These are phyloP conservation scores for Acipenser ruthenus DNA, from an alignment of 2,797 vertebrate genomes.

Conservation along the genomic window DNA sequence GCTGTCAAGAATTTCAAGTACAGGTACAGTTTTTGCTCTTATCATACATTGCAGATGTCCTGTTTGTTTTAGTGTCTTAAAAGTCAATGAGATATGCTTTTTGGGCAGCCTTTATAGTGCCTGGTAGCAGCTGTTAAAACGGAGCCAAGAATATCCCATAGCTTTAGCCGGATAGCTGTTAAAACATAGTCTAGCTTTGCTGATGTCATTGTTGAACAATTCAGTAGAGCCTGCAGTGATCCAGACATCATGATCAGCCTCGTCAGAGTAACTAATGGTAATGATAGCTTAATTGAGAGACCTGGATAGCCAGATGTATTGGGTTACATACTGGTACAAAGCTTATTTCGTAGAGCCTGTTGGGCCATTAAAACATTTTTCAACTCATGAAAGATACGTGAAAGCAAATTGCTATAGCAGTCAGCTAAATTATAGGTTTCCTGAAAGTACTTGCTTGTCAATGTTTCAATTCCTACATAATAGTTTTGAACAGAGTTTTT, in stretches of 20 bases:
- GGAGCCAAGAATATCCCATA: conserved; percentile 34
- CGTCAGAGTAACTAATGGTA: conserved; percentile 27
- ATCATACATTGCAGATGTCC: no score
- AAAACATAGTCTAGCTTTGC: conserved; percentile 28
- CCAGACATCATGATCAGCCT: conserved; percentile 16
- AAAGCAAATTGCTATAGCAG: neutral
- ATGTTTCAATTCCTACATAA: no score
- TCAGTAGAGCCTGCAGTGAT: conserved; percentile 25
- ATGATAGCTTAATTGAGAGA: conserved; percentile 48
- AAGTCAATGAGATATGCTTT: no score
- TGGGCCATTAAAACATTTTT: conserved; percentile 24
- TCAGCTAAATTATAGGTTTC: neutral
- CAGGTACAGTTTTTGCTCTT: no score
- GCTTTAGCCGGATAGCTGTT: conserved; percentile 28
- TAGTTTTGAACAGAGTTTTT: no score
- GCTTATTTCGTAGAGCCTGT: conserved; percentile 43
- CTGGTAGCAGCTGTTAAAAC: conserved; percentile 30
- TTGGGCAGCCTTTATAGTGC: no score
- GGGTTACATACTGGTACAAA: conserved; percentile 50
- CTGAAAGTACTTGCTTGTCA: no score
- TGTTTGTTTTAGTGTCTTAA: no score
- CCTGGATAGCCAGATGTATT: conserved; percentile 44
- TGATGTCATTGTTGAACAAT: conserved; percentile 46
- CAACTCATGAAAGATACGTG: neutral
- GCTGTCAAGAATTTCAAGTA: no score